These are phyloP conservation scores for Pollenia griseotomentosa DNA, from an alignment of 2,888 invertebrate species.

Conservation along the genomic window DNA sequence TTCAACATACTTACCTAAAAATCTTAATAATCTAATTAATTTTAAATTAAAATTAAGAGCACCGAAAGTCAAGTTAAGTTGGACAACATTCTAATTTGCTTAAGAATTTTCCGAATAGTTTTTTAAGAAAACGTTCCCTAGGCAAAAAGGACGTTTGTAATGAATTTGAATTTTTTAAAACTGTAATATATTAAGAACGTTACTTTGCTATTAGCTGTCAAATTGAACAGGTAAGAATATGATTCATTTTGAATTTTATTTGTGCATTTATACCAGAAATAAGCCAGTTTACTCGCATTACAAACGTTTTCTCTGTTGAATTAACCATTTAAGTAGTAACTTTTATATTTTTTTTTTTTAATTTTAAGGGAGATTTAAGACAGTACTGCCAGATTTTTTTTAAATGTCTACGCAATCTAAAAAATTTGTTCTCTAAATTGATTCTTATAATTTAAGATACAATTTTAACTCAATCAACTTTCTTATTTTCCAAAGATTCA, in stretches of 20 bases:
- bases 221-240: neutral
- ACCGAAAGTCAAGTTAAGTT: neutral
- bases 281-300: constrained; percentile 18
- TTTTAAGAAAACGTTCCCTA: neutral
- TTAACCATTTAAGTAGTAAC: constrained; percentile 22
- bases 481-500: too few species aligned
- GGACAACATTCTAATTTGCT: neutral
- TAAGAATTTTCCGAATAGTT: neutral
- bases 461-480: too few species aligned
- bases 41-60: too few species aligned
- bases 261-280: neutral
- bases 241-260: constrained; percentile 18
- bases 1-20: too few species aligned
- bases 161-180: neutral
- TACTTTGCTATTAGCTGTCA: neutral
- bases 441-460: too few species aligned
- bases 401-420: too few species aligned
- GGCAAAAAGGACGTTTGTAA: constrained; percentile 6
- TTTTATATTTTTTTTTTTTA: neutral
- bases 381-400: too few species aligned
- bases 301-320: constrained; percentile 29
- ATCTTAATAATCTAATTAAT: too few species aligned
- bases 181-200: neutral
- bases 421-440: too few species aligned
- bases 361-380: neutral